These are phyloP conservation scores for Cinclus mexicanus DNA, from an alignment of 2,113 vertebrate species.

Conservation along the genomic window DNA sequence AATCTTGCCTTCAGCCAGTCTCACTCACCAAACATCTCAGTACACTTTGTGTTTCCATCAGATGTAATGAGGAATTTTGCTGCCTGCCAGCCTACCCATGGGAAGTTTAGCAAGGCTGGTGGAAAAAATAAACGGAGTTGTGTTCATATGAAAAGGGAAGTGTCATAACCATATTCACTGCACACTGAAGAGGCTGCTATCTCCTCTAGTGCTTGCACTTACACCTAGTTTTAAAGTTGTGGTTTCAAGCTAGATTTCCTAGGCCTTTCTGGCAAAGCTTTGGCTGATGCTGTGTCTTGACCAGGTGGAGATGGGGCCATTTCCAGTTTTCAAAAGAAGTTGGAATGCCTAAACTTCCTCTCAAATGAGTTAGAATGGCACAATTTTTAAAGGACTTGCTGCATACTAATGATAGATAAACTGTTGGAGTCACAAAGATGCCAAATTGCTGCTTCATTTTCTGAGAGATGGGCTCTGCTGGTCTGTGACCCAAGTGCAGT, in stretches of 20 bases:
- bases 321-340: not conserved
- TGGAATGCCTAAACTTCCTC: not conserved
- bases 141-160: not conserved
- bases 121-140: not conserved
- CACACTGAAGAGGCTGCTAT: accelerated
- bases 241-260: no score
- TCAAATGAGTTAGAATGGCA: not conserved
- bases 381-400: not conserved
- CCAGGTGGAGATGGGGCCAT: not conserved
- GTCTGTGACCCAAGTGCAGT: not conserved
- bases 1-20: not conserved
- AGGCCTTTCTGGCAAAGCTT: not conserved
- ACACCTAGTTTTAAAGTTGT: not conserved
- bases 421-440: not conserved
- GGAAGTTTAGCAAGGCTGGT: not conserved
- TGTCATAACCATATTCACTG: not conserved
- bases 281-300: not conserved
- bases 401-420: not conserved
- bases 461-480: not conserved
- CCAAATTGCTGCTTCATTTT: not conserved
- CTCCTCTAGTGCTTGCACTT: not conserved
- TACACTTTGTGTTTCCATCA: not conserved
- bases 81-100: accelerated
- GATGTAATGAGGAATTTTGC: not conserved
- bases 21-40: not conserved